Base-by-base conservation (phyloP, 2,113 vertebrate species). In the Halcyon malimbica region DNA sequence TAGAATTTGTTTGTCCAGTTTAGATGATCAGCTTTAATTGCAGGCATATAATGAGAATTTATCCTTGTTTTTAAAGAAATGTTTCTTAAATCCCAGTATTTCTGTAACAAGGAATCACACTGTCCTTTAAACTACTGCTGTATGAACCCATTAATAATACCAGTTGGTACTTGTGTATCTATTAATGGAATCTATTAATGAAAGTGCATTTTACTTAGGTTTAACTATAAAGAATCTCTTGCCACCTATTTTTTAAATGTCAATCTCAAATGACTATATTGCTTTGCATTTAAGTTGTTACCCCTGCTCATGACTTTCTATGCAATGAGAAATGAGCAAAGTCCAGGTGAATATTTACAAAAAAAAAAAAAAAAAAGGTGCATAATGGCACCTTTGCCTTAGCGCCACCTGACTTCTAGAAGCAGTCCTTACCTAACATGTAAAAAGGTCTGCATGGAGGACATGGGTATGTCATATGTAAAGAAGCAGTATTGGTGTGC, bases 391-490 rank as follows among this genome's bases (percentile, higher is more conserved):
- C 3, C 7, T 56, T 68, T 57, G 12, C 18, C 13, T 51, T 39
- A 56, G 10, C 15, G 81, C 11, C 37, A 31, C 20, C 15, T 71
- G 13, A 17, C 53, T 83, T 69, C 13, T 67, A 53, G 24, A 20
- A 95, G 2, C 17, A 31, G 29, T 42, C 7, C 16, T 92, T 48
- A 64, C 17, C 12, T 53, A 18, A 35, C 4, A 16, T 2, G 3
- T 44, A 17, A 26, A 83, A 68, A 80, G 10, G 5, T 26, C 59
- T 76, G 23, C 5, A 37, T 13, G 14, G 35, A 60, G 16, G 25
- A 46, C 6, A 5, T 2, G 8, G 6, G 4, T 9, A 33, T n/a
- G 7, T 23, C 15, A 35, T 2, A 2, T 21, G 14, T 16, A 69
- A 12, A 70, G 35, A 74, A 77, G 25, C 16, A 24, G 17, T 46